A percentile compares a stretch with the other conserved stretches of the same genome.
Evolutionary conservation across 2,888 invertebrate genomes (phyloP).

Genomic region (Macrophya alboannulata): DNA sequence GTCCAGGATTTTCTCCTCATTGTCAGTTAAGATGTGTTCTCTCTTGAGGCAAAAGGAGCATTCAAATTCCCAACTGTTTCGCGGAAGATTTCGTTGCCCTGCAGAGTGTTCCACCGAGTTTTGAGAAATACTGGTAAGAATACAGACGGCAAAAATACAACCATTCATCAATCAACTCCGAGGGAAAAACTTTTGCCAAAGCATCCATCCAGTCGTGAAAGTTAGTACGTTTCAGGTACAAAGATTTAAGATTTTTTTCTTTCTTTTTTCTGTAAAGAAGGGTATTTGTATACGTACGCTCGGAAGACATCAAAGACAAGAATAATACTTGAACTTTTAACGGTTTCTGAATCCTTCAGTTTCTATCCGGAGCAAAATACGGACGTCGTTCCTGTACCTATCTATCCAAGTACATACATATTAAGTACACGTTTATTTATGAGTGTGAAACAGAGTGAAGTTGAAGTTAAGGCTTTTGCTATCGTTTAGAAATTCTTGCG

Average conservation of each 20-base stretch:
- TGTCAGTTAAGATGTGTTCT: slow-evolving; percentile 22
- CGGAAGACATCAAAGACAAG: neutral
- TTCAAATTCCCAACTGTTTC: slow-evolving; percentile 40
- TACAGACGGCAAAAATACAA: neutral
- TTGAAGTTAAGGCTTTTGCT: neutral
- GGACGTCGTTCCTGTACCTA: too few species aligned
- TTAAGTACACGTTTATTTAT: neutral
- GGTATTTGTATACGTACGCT: neutral
- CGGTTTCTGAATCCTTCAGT: neutral
- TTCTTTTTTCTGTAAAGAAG: neutral
- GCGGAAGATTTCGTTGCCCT: neutral
- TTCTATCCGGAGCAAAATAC: neutral
- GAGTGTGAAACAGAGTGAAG: neutral
- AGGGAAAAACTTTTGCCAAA: neutral
- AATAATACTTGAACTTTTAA: neutral
- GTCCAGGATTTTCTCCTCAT: neutral
- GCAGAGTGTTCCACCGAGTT: neutral
- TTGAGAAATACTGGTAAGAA: slow-evolving; percentile 18
- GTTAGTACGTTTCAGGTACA: neutral
- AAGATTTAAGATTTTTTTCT: slow-evolving; percentile 1
- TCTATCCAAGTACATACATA: too few species aligned
- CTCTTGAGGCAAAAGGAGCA: neutral
- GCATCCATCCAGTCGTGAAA: neutral
- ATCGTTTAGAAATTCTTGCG: neutral
- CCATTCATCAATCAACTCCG: slow-evolving; percentile 37